These are phyloP conservation scores for Drosophila birchii DNA, from an alignment of 2,888 invertebrate species.

Conservation along the genomic window DNA sequence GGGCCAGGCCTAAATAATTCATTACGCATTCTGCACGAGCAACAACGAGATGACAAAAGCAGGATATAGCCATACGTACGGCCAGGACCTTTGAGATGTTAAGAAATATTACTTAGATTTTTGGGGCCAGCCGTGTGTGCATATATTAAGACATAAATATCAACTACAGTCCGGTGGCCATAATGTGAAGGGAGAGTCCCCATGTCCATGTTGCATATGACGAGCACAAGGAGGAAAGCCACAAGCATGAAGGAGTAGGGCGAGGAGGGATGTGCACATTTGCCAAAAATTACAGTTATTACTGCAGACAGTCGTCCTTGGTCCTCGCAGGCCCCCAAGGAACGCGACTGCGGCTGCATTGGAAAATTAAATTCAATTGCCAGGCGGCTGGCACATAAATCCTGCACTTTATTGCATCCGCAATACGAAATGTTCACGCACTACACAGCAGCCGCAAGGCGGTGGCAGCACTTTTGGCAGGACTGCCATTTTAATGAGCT, in stretches of 20 bases:
- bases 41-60: constrained; percentile 44
- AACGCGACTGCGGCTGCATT: constrained; percentile 62
- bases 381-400: constrained; percentile 73
- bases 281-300: constrained; percentile 80
- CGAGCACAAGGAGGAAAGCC: constrained; percentile 6
- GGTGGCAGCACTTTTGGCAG: constrained; percentile 19
- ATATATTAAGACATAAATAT: constrained; percentile 74
- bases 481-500: constrained; percentile 66
- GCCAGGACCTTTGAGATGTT: constrained; percentile 45
- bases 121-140: constrained; percentile 57
- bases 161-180: constrained; percentile 41
- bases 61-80: constrained; percentile 16
- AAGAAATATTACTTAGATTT: constrained; percentile 59
- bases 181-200: constrained; percentile 25
- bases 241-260: neutral
- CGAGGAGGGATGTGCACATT: constrained; percentile 47
- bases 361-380: constrained; percentile 79
- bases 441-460: constrained; percentile 19
- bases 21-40: constrained; percentile 50
- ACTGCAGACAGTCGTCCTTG: constrained; percentile 70
- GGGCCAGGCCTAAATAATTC: constrained; percentile 62
- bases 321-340: neutral
- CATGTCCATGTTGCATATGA: constrained; percentile 10
- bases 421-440: constrained; percentile 72
- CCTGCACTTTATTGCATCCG: constrained; percentile 78